Percentiles rank a stretch among this genome's conserved stretches.
Evolutionary conservation across 2,888 invertebrate species (phyloP).

Genomic region (Phaedon cochleariae): DNA sequence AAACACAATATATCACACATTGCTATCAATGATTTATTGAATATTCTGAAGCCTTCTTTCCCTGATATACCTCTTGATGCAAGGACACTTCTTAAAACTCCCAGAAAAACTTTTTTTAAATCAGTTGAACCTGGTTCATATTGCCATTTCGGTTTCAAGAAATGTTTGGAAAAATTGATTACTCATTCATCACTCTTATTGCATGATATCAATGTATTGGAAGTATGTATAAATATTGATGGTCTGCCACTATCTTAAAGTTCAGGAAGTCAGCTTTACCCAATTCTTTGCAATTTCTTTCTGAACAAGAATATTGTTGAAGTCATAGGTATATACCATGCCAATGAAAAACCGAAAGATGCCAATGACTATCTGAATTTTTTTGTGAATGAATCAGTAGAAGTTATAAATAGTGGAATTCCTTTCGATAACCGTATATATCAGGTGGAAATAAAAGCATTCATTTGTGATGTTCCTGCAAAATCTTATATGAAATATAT

Average conservation of each 20-base stretch:
- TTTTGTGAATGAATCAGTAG: slow-evolving; percentile 29
- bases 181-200: neutral
- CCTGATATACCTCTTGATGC: slow-evolving; percentile 24
- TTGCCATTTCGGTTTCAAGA: slow-evolving; percentile 17
- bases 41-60: slow-evolving; percentile 12
- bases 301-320: slow-evolving; percentile 31
- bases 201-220: neutral
- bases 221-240: slow-evolving; percentile 14
- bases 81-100: slow-evolving; percentile 26
- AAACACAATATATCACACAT: slow-evolving; percentile 13
- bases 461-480: slow-evolving; percentile 30
- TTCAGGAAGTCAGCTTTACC: slow-evolving; percentile 36
- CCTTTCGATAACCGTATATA: neutral
- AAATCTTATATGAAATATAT: slow-evolving; percentile 36
- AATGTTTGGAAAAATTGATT: slow-evolving; percentile 4
- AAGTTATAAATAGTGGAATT: neutral
- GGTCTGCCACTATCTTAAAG: slow-evolving; percentile 37
- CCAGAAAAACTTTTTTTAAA: slow-evolving; percentile 14
- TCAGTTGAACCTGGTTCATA: slow-evolving; percentile 23
- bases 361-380: slow-evolving; percentile 25
- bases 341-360: slow-evolving; percentile 37
- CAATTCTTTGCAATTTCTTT: slow-evolving; percentile 36
- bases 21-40: slow-evolving; percentile 8
- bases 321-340: slow-evolving; percentile 29
- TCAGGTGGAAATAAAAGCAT: neutral